phyloP scores from a whole-genome alignment of 2,113 vertebrate species.

The Australoheros scitulus region DNA sequence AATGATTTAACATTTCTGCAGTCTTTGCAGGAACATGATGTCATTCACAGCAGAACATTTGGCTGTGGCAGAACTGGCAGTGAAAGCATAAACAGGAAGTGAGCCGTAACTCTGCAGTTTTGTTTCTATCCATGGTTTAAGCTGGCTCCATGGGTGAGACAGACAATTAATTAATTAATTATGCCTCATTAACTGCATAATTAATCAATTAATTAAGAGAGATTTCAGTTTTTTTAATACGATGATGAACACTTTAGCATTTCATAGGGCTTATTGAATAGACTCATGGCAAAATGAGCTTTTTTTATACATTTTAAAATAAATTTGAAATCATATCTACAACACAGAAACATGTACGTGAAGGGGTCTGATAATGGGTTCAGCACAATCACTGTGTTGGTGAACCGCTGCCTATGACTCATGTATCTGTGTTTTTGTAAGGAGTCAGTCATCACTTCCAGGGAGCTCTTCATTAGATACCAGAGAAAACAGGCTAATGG shows the following conservation, averaged over 20 bases:
- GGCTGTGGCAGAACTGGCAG: not conserved
- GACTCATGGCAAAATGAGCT: not conserved
- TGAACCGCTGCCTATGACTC: not conserved
- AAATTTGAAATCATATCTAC: not conserved
- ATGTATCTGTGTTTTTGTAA: not conserved
- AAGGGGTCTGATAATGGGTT: not conserved
- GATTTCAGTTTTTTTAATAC: not conserved
- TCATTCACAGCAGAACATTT: not conserved
- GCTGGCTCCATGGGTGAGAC: too few species aligned
- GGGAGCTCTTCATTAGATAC: not conserved
- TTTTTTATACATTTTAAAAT: not conserved
- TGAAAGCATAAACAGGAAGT: conserved; percentile 1
- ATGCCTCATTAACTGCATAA: too few species aligned
- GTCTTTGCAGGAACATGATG: conserved; percentile 6
- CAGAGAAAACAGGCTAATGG: not conserved
- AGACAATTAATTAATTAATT: too few species aligned
- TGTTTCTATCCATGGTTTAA: not conserved
- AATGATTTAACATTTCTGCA: not conserved
- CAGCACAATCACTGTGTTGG: not conserved
- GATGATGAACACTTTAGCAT: not conserved
- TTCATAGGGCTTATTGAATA: not conserved
- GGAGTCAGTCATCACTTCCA: not conserved
- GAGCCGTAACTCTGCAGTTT: not conserved
- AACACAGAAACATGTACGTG: not conserved
- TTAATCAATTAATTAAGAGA: too few species aligned